Conservation (phyloP, 1,140 invertebrate genomes). For the Oedothorax gibbosus region DNA sequence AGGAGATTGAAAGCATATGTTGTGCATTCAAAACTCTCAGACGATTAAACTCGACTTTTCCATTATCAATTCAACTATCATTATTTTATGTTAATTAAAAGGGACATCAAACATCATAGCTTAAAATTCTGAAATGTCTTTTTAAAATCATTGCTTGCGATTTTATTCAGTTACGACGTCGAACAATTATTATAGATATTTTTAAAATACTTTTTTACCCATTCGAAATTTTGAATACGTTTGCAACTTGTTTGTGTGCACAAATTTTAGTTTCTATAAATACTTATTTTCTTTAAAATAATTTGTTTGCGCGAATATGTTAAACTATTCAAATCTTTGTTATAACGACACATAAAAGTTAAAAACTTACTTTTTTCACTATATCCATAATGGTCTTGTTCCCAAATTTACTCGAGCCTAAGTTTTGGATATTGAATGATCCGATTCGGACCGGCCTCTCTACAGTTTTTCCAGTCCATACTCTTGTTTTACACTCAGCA, state of each 20-base stretch:
- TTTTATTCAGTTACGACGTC: too few species aligned
- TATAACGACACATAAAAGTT: not conserved
- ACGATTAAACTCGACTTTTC: too few species aligned
- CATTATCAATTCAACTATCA: too few species aligned
- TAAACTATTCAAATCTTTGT: not conserved
- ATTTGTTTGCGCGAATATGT: not conserved
- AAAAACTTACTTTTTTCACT: slow-evolving; percentile 37
- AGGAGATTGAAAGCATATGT: too few species aligned
- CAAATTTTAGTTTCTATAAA: not conserved
- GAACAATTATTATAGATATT: too few species aligned
- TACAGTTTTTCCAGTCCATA: not conserved
- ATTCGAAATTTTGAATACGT: not conserved
- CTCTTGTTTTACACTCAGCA: slow-evolving; percentile 6
- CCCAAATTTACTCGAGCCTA: slow-evolving; percentile 37
- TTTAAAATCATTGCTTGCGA: too few species aligned
- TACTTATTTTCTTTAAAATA: not conserved
- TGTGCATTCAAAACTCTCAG: too few species aligned
- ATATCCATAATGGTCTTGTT: slow-evolving; percentile 51
- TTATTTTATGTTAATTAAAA: too few species aligned
- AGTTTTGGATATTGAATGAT: slow-evolving; percentile 57
- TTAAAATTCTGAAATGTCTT: too few species aligned
- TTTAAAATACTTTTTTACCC: not conserved
- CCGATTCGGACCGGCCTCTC: slow-evolving; percentile 44
- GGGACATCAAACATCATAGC: too few species aligned
- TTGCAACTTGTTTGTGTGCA: not conserved